Conservation (phyloP, 1,140 invertebrate species). For the Pseudachorutes palmiensis region DNA sequence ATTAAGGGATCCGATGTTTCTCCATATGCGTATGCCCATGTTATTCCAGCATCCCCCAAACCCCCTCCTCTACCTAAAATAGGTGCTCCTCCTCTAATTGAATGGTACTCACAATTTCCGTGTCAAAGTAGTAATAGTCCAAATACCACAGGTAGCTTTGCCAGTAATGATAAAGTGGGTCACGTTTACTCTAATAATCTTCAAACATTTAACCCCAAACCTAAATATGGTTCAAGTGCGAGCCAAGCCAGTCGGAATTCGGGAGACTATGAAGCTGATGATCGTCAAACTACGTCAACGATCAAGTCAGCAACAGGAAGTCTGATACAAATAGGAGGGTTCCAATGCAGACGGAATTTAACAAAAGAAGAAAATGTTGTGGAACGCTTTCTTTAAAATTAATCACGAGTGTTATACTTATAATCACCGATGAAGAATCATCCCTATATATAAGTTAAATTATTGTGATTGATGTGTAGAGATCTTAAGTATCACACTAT, state of each 20-base stretch:
- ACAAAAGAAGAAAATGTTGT: constrained; percentile 33
- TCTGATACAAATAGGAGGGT: constrained; percentile 37
- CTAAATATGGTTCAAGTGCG: neutral
- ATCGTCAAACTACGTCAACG: constrained; percentile 28
- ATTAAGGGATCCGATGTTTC: constrained; percentile 36
- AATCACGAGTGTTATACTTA: neutral
- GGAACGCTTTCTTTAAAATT: constrained; percentile 37
- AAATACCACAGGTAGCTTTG: neutral
- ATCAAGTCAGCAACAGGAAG: constrained; percentile 30
- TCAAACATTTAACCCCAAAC: constrained; percentile 30
- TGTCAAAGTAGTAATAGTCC: constrained; percentile 1
- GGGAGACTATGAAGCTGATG: neutral
- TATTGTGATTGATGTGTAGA: too few relatives aligned
- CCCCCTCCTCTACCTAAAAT: constrained; percentile 24
- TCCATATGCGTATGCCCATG: constrained; percentile 38
- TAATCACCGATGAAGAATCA: constrained; percentile 5
- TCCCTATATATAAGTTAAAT: too few relatives aligned
- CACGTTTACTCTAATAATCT: constrained; percentile 33
- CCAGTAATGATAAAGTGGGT: constrained; percentile 8
- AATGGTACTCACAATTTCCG: constrained; percentile 36
- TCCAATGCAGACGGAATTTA: constrained; percentile 34
- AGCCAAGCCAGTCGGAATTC: neutral
- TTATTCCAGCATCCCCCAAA: constrained; percentile 19
- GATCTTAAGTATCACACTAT: too few relatives aligned
- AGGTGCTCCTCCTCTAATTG: constrained; percentile 29